A percentile compares a stretch with the other conserved stretches of the same genome.
Conservation (phyloP, 2,113 vertebrate species). For the Anoplopoma fimbria region DNA sequence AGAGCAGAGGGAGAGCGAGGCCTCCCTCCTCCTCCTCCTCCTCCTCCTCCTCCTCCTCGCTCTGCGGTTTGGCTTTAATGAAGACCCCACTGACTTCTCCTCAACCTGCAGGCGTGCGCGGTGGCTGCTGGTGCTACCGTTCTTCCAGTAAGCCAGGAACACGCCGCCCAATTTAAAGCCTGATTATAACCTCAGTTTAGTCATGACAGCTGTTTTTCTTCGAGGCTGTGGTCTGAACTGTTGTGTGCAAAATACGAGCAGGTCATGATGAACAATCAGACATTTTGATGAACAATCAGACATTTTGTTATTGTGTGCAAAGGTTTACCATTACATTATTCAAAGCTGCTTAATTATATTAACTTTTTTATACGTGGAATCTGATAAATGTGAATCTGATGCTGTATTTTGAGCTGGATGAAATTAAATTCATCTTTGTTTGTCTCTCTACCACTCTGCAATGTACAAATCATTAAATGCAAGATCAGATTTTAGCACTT, state of each 20-base stretch:
- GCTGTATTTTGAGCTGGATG: too few species aligned
- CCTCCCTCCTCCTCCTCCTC: slow-evolving; percentile 38
- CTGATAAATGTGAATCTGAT: neutral
- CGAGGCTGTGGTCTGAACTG: slow-evolving; percentile 31
- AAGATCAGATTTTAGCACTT: neutral
- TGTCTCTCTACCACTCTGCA: neutral
- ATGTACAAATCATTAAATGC: slow-evolving; percentile 3
- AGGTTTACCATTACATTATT: neutral
- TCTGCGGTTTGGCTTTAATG: slow-evolving; percentile 71
- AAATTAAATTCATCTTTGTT: neutral
- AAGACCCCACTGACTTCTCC: slow-evolving; percentile 66
- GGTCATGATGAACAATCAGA: slow-evolving; percentile 22
- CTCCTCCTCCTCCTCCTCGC: slow-evolving; percentile 28
- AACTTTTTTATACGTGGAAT: neutral
- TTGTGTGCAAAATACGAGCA: neutral
- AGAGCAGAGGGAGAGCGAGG: slow-evolving; percentile 42
- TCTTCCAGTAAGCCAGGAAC: slow-evolving; percentile 72
- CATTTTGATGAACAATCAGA: slow-evolving; percentile 19
- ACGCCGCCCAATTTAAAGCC: slow-evolving; percentile 45
- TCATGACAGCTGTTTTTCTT: slow-evolving; percentile 39
- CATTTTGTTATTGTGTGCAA: too few species aligned
- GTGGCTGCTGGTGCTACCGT: slow-evolving; percentile 56
- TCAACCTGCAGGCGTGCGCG: slow-evolving; percentile 44
- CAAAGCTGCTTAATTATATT: neutral
- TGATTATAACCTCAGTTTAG: slow-evolving; percentile 44